phyloP scores from a whole-genome alignment of 2,797 vertebrate genomes.

The Sphenopsis melanotis region DNA sequence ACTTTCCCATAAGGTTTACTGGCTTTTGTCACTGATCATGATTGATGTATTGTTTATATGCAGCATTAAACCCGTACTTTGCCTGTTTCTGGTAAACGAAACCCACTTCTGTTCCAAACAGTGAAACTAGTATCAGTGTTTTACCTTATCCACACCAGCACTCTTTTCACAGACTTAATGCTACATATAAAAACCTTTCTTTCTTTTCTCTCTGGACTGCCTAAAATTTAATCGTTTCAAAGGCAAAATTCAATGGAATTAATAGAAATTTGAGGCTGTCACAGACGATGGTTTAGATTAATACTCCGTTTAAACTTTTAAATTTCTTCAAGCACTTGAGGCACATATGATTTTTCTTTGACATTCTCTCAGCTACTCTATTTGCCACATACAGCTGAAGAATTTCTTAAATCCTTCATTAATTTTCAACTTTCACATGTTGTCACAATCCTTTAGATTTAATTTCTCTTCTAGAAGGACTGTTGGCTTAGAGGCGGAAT shows the following conservation, averaged over 20 bases:
- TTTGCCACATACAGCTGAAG: neutral
- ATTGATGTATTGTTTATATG: conserved; percentile 49
- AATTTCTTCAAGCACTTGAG: neutral
- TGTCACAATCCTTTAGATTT: neutral
- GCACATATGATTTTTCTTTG: neutral
- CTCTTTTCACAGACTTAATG: neutral
- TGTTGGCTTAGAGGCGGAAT: neutral
- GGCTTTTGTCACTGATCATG: conserved; percentile 14
- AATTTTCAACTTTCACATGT: neutral
- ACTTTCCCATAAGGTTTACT: conserved; percentile 10
- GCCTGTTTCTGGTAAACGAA: conserved; percentile 42
- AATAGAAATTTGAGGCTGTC: neutral
- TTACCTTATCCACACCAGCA: neutral
- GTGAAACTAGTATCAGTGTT: conserved; percentile 18
- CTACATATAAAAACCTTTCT: neutral
- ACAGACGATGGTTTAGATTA: neutral
- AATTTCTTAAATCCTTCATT: conserved; percentile 22
- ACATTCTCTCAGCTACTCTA: neutral
- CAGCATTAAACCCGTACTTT: conserved; percentile 39
- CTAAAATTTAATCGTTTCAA: conserved; percentile 1
- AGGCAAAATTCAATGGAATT: conserved; percentile 27
- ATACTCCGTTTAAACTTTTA: neutral
- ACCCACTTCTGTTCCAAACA: conserved; percentile 11
- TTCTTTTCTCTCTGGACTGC: neutral
- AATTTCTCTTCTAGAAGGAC: neutral